Evolutionary conservation across 1,140 invertebrate species (phyloP).

Genomic region (Babylonia areolata): DNA sequence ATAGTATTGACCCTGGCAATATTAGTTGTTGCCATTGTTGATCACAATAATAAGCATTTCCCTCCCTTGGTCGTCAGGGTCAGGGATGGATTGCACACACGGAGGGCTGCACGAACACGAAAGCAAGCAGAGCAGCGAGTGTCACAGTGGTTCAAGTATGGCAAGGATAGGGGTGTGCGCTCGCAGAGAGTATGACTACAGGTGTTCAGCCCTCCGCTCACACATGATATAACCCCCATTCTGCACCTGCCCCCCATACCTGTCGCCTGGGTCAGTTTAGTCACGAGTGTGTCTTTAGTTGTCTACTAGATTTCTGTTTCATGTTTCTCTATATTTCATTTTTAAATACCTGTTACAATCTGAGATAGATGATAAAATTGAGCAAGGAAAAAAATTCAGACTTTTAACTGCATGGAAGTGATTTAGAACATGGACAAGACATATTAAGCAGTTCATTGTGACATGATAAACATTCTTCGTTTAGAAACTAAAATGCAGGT

Average conservation of each 20-base stretch:
- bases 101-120: not conserved
- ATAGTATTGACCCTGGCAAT: too few species aligned
- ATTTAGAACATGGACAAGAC: too few species aligned
- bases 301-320: too few species aligned
- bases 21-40: too few species aligned
- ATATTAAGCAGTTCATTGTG: too few species aligned
- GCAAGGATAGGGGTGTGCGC: not conserved
- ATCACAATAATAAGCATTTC: not conserved
- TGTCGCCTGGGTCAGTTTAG: not conserved
- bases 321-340: too few species aligned
- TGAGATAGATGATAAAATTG: too few species aligned
- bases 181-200: not conserved
- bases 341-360: too few species aligned
- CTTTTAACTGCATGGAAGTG: too few species aligned
- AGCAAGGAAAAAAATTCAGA: too few species aligned
- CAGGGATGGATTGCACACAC: not conserved
- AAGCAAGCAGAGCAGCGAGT: not conserved
- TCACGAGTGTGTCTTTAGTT: not conserved
- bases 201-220: not conserved
- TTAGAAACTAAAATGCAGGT: too few species aligned
- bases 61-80: not conserved
- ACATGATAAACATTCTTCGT: too few species aligned
- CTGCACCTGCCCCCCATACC: not conserved
- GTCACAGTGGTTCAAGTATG: not conserved
- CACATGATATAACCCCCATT: not conserved